A percentile compares a stretch with the other conserved stretches of the same genome.
Conservation (phyloP, 1,140 invertebrate genomes). For the Neoseiulus cucumeris region DNA sequence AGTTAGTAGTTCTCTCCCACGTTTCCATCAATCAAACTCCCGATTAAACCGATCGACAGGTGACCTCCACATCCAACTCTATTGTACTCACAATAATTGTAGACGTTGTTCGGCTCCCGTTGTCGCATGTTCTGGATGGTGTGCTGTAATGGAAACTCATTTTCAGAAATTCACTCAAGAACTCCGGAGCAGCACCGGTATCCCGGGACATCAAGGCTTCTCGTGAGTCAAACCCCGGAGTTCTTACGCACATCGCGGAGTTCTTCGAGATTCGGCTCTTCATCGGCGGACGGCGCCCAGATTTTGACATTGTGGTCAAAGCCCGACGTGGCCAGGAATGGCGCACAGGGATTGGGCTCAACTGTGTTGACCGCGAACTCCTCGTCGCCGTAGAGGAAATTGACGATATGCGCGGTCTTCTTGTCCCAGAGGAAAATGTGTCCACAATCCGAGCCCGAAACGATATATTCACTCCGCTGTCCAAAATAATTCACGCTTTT, state of each 20-base stretch:
- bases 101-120: not conserved
- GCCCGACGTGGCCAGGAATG: constrained; percentile 70
- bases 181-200: too few species aligned
- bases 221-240: not conserved
- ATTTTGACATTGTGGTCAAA: constrained; percentile 80
- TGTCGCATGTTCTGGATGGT: not conserved
- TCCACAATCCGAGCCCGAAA: constrained; percentile 87
- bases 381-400: constrained; percentile 61
- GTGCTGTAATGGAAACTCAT: not conserved
- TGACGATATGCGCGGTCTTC: constrained; percentile 62
- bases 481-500: constrained; percentile 90
- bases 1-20: too few species aligned
- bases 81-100: not conserved
- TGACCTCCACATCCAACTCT: too few species aligned
- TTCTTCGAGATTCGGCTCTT: constrained; percentile 32
- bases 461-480: constrained; percentile 62
- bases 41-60: too few species aligned
- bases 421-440: constrained; percentile 87
- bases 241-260: constrained; percentile 31
- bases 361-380: constrained; percentile 74
- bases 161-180: too few species aligned
- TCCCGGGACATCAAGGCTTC: not conserved
- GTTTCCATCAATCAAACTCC: too few species aligned
- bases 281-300: constrained; percentile 54
- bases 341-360: constrained; percentile 67